phyloP scores from a whole-genome alignment of 2,113 vertebrate species.

The Apus apus region DNA sequence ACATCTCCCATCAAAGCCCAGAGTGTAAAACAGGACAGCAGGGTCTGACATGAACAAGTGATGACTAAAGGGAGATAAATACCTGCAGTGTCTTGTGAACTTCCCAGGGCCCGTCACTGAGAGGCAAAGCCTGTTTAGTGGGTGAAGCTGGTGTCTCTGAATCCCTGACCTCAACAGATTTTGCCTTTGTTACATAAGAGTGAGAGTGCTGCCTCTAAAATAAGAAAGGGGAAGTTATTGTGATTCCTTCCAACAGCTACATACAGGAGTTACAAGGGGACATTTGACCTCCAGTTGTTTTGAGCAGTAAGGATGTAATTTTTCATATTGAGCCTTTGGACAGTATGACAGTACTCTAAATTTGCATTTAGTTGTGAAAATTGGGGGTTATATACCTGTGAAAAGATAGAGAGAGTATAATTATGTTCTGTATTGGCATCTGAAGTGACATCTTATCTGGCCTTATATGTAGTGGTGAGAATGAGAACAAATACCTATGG shows the following conservation, averaged over 20 bases:
- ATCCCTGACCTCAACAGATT: slow-evolving; percentile 61
- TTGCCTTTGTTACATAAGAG: slow-evolving; percentile 45
- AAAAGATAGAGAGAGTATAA: background rate
- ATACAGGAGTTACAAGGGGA: slow-evolving; percentile 10
- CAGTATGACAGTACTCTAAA: background rate
- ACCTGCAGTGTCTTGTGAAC: slow-evolving; percentile 1
- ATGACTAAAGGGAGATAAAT: background rate
- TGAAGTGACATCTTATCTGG: background rate
- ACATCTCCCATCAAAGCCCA: background rate
- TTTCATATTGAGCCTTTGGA: background rate
- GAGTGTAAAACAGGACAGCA: background rate
- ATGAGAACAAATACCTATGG: background rate
- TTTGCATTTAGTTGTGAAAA: background rate
- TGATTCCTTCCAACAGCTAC: slow-evolving; percentile 30
- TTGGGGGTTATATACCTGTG: background rate
- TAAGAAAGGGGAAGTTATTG: slow-evolving; percentile 60
- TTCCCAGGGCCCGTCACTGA: background rate
- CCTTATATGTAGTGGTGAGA: background rate
- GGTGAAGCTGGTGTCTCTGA: background rate
- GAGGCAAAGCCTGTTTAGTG: background rate
- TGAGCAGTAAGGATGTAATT: background rate
- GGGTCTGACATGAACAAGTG: background rate
- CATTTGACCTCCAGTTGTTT: slow-evolving; percentile 9
- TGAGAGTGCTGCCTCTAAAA: slow-evolving; percentile 60
- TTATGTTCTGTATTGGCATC: background rate